These are phyloP conservation scores for Nematopogon swammerdamellus DNA, from an alignment of 2,888 invertebrate genomes.

Conservation along the genomic window DNA sequence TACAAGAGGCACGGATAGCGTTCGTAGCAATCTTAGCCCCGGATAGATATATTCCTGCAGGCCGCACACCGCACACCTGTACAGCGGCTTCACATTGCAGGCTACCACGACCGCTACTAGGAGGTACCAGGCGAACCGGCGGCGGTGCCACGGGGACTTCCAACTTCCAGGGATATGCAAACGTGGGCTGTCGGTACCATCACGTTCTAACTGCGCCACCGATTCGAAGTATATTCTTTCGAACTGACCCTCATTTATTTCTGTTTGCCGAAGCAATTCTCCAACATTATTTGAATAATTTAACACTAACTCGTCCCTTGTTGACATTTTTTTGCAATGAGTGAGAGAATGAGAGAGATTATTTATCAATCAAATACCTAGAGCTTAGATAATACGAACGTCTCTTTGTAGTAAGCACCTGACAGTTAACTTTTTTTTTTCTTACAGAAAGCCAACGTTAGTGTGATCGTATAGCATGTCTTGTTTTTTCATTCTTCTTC, in stretches of 20 bases:
- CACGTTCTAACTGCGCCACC: constrained; percentile 31
- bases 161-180: constrained; percentile 10
- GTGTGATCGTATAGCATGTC: too few species aligned
- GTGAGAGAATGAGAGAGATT: too few species aligned
- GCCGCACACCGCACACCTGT: constrained; percentile 65
- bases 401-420: too few species aligned
- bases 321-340: constrained; percentile 8
- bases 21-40: constrained; percentile 68
- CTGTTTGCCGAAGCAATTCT: constrained; percentile 54
- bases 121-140: neutral
- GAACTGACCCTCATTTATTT: constrained; percentile 62
- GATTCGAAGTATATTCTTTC: constrained; percentile 51
- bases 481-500: too few species aligned
- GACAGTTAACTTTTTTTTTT: too few species aligned
- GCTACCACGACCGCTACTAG: constrained; percentile 22
- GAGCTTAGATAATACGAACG: too few species aligned
- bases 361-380: too few species aligned
- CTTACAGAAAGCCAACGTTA: too few species aligned
- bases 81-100: constrained; percentile 60
- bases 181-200: neutral
- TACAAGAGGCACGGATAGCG: constrained; percentile 73
- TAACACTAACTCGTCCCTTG: constrained; percentile 30
- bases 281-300: constrained; percentile 57
- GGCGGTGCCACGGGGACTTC: constrained; percentile 4
- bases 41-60: constrained; percentile 81